A percentile compares a stretch with the other conserved stretches of the same genome.
These are phyloP conservation scores for Halocaridina rubra DNA, from an alignment of 2,888 invertebrate species.

Conservation along the genomic window DNA sequence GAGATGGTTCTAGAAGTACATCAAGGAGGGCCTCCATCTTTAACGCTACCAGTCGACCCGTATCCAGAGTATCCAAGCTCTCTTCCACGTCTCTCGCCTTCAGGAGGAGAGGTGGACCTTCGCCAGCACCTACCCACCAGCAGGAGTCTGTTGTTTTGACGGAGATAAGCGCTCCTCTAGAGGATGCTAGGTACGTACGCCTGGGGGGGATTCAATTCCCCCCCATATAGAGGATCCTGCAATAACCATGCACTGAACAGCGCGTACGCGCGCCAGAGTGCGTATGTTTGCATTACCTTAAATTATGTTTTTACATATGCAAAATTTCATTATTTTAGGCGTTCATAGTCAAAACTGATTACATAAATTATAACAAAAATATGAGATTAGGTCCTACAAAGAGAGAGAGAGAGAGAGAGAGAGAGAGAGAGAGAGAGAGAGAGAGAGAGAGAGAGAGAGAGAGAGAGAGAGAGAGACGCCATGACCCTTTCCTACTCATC, in stretches of 20 bases:
- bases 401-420: not conserved
- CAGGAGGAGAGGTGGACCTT: constrained; percentile 14
- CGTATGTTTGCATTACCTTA: no score
- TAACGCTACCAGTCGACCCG: not conserved
- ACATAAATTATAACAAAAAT: no score
- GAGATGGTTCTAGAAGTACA: not conserved
- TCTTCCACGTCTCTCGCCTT: constrained; percentile 22
- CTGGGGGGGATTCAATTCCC: no score
- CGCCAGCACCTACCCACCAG: not conserved
- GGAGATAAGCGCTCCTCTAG: constrained; percentile 36
- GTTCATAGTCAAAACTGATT: no score
- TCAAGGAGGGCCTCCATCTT: not conserved
- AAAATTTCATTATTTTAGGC: no score
- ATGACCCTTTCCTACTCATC: no score
- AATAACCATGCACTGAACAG: no score
- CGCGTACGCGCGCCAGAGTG: no score
- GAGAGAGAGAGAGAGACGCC: not conserved
- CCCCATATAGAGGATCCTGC: no score
- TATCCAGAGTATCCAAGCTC: not conserved
- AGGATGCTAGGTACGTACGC: constrained; percentile 36
- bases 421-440: not conserved
- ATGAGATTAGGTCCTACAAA: no score
- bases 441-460: not conserved
- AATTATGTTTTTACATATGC: no score
- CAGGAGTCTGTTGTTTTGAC: constrained; percentile 20